These are phyloP conservation scores for Ferrisia virgata DNA, from an alignment of 2,888 invertebrate genomes.

Conservation along the genomic window DNA sequence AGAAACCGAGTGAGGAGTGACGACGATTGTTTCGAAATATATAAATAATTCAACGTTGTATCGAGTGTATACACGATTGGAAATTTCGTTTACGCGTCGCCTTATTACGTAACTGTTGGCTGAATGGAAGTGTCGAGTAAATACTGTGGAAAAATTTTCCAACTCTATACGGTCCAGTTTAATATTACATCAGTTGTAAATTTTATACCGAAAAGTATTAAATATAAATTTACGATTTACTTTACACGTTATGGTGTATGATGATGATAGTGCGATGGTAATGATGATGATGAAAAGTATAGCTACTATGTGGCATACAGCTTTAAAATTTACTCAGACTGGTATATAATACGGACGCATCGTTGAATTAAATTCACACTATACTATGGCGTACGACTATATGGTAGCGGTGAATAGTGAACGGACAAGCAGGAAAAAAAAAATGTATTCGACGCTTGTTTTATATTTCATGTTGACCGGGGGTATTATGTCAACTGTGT, in stretches of 20 bases:
- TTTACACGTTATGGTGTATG: too few species aligned
- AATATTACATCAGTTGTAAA: neutral
- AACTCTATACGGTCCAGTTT: neutral
- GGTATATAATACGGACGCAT: neutral
- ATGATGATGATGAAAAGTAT: neutral
- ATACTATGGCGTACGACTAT: neutral
- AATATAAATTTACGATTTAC: neutral
- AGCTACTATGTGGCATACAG: neutral
- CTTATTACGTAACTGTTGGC: neutral
- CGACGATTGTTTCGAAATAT: neutral
- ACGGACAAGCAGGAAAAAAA: neutral
- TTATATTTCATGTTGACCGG: constrained; percentile 1
- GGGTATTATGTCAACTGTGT: neutral
- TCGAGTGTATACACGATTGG: neutral
- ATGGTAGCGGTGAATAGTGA: neutral
- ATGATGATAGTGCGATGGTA: too few species aligned
- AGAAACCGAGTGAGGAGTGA: neutral
- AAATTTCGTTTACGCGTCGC: neutral
- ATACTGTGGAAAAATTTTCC: neutral
- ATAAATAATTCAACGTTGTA: neutral
- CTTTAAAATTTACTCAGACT: neutral
- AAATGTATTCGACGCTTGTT: neutral
- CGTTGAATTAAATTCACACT: neutral
- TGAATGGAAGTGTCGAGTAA: neutral
- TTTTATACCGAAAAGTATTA: neutral